Conservation (phyloP, 2,888 invertebrate species). For the Agrilus mali region DNA sequence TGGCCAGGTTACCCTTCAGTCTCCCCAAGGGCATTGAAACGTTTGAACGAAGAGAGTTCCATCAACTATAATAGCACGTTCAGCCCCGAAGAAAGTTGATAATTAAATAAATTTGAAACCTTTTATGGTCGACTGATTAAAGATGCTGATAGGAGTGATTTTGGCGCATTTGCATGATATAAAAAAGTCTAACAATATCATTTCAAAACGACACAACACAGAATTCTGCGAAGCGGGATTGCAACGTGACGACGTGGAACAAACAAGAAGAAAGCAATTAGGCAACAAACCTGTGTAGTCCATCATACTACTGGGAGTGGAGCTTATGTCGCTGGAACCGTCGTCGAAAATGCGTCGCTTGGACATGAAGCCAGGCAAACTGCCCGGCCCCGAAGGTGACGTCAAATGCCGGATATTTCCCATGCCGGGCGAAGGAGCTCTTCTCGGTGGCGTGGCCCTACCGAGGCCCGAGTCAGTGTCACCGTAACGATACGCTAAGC, state of each 20-base stretch:
- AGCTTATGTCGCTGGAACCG: conserved; percentile 69
- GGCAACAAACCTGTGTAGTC: conserved; percentile 62
- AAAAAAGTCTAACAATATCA: not conserved
- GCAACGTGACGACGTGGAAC: not conserved
- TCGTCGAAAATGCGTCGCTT: conserved; percentile 56
- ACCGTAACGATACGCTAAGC: conserved; percentile 41
- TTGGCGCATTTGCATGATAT: too few species aligned
- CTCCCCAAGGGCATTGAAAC: too few species aligned
- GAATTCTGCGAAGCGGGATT: not conserved
- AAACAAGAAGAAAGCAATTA: not conserved
- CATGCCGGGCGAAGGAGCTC: conserved; percentile 77
- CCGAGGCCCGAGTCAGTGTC: conserved; percentile 79
- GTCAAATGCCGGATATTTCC: conserved; percentile 60
- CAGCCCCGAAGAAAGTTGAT: too few species aligned
- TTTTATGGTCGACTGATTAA: too few species aligned
- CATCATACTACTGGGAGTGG: conserved; percentile 75
- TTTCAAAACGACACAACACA: not conserved
- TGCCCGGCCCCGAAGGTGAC: conserved; percentile 76
- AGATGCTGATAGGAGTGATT: too few species aligned
- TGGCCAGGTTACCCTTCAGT: too few species aligned
- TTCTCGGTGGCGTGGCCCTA: conserved; percentile 73
- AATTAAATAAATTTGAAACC: too few species aligned
- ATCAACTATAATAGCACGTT: too few species aligned
- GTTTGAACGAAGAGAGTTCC: too few species aligned
- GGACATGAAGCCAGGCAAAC: conserved; percentile 64